These are phyloP conservation scores for Carassius auratus DNA, from an alignment of 2,113 vertebrate genomes.

Conservation along the genomic window DNA sequence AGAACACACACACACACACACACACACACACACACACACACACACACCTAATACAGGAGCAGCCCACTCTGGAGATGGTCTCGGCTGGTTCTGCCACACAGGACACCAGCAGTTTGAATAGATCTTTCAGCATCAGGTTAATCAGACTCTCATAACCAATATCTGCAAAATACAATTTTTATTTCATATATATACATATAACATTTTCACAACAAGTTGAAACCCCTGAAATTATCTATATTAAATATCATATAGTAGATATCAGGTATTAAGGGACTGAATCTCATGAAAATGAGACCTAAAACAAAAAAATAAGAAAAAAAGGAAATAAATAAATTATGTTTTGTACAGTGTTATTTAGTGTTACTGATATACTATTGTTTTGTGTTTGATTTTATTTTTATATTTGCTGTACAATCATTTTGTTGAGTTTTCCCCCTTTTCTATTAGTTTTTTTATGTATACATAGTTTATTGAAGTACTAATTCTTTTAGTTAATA, in stretches of 20 bases:
- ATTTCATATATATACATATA: neutral
- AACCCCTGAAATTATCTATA: neutral
- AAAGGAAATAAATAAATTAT: too few species aligned
- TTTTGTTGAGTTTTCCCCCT: too few species aligned
- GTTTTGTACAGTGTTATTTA: too few species aligned
- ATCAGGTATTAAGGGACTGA: neutral
- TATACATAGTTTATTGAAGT: too few species aligned
- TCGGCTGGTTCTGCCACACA: conserved; percentile 96
- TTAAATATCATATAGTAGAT: neutral
- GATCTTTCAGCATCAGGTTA: conserved; percentile 94
- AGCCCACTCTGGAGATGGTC: conserved; percentile 96
- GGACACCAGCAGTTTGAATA: conserved; percentile 91
- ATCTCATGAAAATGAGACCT: neutral
- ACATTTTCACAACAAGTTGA: neutral
- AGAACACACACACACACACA: conserved; percentile 25
- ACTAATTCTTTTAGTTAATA: too few species aligned
- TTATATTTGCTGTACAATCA: too few species aligned
- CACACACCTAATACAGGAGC: conserved; percentile 93
- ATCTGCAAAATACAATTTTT: conserved; percentile 63
- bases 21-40: conserved; percentile 69
- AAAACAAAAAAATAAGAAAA: too few species aligned
- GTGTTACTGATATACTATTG: too few species aligned
- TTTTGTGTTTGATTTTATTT: too few species aligned
- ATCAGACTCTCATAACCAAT: conserved; percentile 93
- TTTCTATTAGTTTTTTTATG: too few species aligned